Evolutionary conservation across 2,113 vertebrate genomes (phyloP), one percentile per base, ranked within the genome.

Genomic region (Azemiops feae): DNA sequence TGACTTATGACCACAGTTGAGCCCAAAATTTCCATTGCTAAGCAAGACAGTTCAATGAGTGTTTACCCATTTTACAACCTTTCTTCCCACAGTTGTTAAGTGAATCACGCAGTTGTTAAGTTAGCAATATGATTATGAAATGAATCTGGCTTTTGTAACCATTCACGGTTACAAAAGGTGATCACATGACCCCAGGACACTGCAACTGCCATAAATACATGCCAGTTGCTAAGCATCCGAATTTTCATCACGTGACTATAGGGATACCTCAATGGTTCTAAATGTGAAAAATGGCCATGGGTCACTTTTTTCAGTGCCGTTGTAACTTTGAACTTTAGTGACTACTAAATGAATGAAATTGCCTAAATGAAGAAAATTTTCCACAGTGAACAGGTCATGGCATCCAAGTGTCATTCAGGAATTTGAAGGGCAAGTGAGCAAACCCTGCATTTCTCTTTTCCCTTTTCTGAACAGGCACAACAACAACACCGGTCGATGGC

Each of bases 401-500:
- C 6, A 30, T 18, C 34, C 23, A 14, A 45, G 23, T 11, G 47
- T 2, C 27, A 18, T 18, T 30, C 18, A 16, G 53, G 30, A 27
- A 34, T 39, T 20, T 39, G 27, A 22, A 43, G 57, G 30, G 10
- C 27, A 8, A 53, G 57, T 0, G 14, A 53, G 27, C 45, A 55
- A 43, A 43, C 20, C 0, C 55, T 18, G 43, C 18, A 23, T 20
- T 9, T 2, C 1, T 8, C 30, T 47, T 5, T 0, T 54, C 0
- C 39, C 54, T 91, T 58, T 50, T 47, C 90, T 69, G 89, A 90
- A 93, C 89, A 98, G 98, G 39, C 98, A 98, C 20, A 96, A 98
- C 95, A 98, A 96, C 93, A 95, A 95, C 34, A 98, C 98, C 0
- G 98, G 98, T 1, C 97, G 98, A 88, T 99, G 98, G 98, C 93